Evolutionary conservation across 2,888 invertebrate genomes (phyloP).

Genomic region (Cheilosia variabilis): DNA sequence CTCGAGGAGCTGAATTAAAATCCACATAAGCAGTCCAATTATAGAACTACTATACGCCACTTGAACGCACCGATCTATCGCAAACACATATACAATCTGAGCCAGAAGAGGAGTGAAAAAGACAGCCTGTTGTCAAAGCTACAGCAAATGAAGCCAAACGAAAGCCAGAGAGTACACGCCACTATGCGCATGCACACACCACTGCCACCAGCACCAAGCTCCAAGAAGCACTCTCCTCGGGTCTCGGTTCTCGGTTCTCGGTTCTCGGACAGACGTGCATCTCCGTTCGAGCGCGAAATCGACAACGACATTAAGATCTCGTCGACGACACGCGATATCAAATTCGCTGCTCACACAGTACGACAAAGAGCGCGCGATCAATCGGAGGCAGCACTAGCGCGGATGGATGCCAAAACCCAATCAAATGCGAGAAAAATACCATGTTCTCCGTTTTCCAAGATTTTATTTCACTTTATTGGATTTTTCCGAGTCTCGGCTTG

Average conservation of each 20-base stretch:
- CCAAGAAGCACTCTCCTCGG: too few species aligned
- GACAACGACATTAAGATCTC: conserved; percentile 81
- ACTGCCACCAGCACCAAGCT: conserved; percentile 46
- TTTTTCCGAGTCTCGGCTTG: conserved; percentile 49
- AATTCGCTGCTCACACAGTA: conserved; percentile 49
- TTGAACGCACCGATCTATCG: conserved; percentile 65
- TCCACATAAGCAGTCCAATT: conserved; percentile 55
- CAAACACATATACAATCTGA: conserved; percentile 15
- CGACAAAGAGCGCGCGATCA: conserved; percentile 55
- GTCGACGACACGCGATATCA: conserved; percentile 73
- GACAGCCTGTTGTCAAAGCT: conserved; percentile 63
- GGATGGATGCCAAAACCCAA: conserved; percentile 25
- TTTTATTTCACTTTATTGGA: conserved; percentile 63
- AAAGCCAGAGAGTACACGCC: conserved; percentile 67
- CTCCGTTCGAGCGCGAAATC: conserved; percentile 82
- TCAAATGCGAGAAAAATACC: conserved; percentile 48
- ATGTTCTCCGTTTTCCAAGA: conserved; percentile 65
- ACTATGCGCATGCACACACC: conserved; percentile 48
- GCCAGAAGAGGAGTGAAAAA: conserved; percentile 16
- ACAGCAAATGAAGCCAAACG: conserved; percentile 72
- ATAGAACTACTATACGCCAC: conserved; percentile 62
- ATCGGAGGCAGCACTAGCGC: conserved; percentile 49
- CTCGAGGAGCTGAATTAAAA: conserved; percentile 42
- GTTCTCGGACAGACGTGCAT: conserved; percentile 73
- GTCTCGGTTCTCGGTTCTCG: too few species aligned